Conservation (phyloP, 2,113 vertebrate genomes). For the Tonatia bakeri region DNA sequence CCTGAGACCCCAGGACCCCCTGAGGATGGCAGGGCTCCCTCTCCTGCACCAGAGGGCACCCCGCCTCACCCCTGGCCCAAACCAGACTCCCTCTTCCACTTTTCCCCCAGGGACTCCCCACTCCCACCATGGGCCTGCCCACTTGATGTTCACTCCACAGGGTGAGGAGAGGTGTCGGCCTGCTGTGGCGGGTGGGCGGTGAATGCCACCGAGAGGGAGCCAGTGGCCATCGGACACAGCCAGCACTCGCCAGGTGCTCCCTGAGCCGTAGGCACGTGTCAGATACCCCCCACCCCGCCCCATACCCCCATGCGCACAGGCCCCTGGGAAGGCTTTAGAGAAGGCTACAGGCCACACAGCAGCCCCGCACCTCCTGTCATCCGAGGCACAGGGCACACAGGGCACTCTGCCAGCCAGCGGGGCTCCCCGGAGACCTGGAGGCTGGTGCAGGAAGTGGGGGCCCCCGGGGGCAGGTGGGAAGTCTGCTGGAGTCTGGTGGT, state of each 20-base stretch:
- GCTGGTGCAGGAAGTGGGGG: background rate
- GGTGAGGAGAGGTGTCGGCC: background rate
- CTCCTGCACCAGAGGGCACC: background rate
- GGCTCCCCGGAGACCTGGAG: background rate
- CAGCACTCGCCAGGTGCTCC: background rate
- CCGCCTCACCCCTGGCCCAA: background rate
- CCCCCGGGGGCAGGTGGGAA: background rate
- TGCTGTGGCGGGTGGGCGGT: background rate
- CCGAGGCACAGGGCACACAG: background rate
- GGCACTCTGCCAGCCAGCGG: background rate
- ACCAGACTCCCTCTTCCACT: background rate
- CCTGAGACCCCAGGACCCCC: background rate
- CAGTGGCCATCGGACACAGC: background rate
- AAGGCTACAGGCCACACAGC: background rate
- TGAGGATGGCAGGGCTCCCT: background rate
- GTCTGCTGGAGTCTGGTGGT: background rate
- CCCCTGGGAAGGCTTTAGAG: background rate
- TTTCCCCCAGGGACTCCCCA: background rate
- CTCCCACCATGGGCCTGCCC: background rate
- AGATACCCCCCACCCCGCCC: accelerated
- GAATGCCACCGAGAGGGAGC: background rate
- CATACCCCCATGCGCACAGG: accelerated
- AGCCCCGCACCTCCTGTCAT: background rate
- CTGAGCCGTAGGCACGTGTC: background rate
- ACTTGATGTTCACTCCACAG: background rate